These are phyloP conservation scores for Bombus terrestris DNA, from an alignment of 1,140 invertebrate genomes.

Conservation along the genomic window DNA sequence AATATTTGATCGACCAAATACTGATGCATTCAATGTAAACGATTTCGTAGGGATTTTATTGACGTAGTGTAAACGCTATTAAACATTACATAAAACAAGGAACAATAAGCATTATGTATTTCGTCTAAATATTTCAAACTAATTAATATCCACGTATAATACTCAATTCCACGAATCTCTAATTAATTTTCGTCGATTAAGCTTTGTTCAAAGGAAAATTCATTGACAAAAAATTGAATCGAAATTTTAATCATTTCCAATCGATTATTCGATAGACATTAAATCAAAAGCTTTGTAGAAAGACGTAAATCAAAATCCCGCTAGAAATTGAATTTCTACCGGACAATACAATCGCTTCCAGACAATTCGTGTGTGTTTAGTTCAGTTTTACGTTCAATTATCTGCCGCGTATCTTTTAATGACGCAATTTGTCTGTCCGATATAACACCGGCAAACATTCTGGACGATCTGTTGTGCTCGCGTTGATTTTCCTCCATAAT, in stretches of 20 bases:
- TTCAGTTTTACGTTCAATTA: not conserved
- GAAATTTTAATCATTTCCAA: not conserved
- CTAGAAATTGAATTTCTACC: constrained; percentile 33
- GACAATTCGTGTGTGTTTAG: not conserved
- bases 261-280: not conserved
- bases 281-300: constrained; percentile 28
- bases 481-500: not conserved
- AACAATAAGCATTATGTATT: not conserved
- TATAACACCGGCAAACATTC: not conserved
- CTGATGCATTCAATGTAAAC: no score
- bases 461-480: not conserved
- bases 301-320: constrained; percentile 15
- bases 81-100: not conserved
- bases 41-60: not conserved
- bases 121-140: not conserved
- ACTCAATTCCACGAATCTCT: no score
- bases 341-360: constrained; percentile 3
- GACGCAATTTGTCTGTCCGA: not conserved
- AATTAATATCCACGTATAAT: not conserved
- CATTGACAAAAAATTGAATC: not conserved
- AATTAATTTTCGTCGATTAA: not conserved
- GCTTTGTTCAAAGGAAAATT: not conserved
- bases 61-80: not conserved
- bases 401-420: not conserved
- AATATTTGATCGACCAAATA: not conserved